A percentile compares a stretch with the other conserved stretches of the same genome.
Evolutionary conservation across 1,140 invertebrate genomes (phyloP).

Genomic region (Aricia agestis): DNA sequence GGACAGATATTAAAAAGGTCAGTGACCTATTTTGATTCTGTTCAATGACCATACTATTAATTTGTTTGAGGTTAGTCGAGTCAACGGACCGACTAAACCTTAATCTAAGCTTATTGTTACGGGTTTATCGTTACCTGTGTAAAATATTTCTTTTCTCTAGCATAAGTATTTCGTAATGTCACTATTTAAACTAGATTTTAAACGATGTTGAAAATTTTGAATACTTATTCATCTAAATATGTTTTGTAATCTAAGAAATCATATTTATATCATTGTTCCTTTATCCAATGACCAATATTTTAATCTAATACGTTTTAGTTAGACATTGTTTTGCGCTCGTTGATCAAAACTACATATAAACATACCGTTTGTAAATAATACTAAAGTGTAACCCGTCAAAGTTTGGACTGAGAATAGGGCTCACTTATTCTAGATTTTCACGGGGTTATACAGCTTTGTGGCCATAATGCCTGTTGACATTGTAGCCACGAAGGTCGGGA

Average conservation of each 20-base stretch:
- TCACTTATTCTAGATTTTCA: conserved; percentile 47
- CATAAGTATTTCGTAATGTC: conserved; percentile 33
- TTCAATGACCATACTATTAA: neutral
- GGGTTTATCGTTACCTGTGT: conserved; percentile 21
- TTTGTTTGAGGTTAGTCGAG: neutral
- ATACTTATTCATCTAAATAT: conserved; percentile 20
- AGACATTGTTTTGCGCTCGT: conserved; percentile 16
- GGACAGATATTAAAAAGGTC: neutral
- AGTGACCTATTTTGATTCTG: neutral
- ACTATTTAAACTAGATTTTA: conserved; percentile 25
- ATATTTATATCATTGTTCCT: conserved; percentile 32
- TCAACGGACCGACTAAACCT: neutral
- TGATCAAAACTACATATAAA: neutral
- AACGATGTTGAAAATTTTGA: conserved; percentile 15
- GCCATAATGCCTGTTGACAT: conserved; percentile 28
- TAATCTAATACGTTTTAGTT: conserved; percentile 31
- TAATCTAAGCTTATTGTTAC: conserved; percentile 10
- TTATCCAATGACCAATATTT: conserved; percentile 37
- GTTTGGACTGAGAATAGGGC: conserved; percentile 45
- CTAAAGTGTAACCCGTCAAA: conserved; percentile 42
- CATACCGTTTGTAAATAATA: conserved; percentile 19
- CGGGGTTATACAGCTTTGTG: conserved; percentile 48
- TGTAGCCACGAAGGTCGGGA: conserved; percentile 36
- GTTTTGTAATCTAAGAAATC: conserved; percentile 23
- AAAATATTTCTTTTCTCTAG: conserved; percentile 19